These are phyloP conservation scores for Melieria crassipennis DNA, from an alignment of 2,888 invertebrate species.

Conservation along the genomic window DNA sequence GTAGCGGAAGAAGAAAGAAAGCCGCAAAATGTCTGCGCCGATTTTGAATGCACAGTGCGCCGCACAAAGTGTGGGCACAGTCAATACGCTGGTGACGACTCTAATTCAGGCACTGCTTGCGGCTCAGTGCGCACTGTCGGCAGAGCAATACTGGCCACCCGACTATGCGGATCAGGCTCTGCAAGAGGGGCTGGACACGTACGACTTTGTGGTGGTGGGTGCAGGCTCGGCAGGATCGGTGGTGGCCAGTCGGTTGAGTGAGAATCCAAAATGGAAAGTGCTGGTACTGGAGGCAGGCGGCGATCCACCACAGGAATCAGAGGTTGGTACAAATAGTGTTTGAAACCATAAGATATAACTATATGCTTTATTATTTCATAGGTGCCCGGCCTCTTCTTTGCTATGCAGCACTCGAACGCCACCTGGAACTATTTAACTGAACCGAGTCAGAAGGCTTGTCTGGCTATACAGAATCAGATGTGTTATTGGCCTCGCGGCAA, in stretches of 20 bases:
- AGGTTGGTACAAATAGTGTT: constrained; percentile 63
- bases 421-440: constrained; percentile 48
- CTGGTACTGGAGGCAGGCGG: constrained; percentile 82
- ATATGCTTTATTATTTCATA: constrained; percentile 26
- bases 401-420: constrained; percentile 44
- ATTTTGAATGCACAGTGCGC: constrained; percentile 42
- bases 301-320: constrained; percentile 67
- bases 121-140: constrained; percentile 69
- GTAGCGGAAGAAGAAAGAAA: no score
- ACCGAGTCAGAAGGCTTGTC: constrained; percentile 45
- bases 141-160: constrained; percentile 68
- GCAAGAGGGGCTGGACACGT: constrained; percentile 56
- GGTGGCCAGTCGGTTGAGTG: constrained; percentile 73
- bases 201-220: constrained; percentile 67
- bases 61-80: constrained; percentile 46
- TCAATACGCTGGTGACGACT: constrained; percentile 67
- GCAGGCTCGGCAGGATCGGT: constrained; percentile 72
- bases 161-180: constrained; percentile 59
- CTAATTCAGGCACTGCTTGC: constrained; percentile 70
- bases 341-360: constrained; percentile 47
- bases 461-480: constrained; percentile 43
- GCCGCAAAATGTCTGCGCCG: not conserved
- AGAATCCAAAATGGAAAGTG: constrained; percentile 77
- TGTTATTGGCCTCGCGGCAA: constrained; percentile 71
- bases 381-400: constrained; percentile 44